These are phyloP conservation scores for Drosophila demipolita DNA, from an alignment of 2,888 invertebrate species.

Conservation along the genomic window DNA sequence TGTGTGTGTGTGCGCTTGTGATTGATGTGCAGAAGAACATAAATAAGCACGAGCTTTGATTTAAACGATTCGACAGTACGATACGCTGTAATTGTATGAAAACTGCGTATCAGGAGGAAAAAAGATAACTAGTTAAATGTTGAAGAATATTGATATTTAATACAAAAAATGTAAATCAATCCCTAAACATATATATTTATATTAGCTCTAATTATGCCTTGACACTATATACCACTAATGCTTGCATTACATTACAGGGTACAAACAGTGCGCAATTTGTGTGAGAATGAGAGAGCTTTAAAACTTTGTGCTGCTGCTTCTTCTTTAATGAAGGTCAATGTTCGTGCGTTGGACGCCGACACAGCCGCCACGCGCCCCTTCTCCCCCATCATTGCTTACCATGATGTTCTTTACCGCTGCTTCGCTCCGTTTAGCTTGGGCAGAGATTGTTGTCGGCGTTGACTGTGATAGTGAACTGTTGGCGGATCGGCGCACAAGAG, in stretches of 20 bases:
- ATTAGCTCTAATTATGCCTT: neutral
- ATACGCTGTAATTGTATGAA: conserved; percentile 12
- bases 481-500: conserved; percentile 35
- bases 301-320: conserved; percentile 43
- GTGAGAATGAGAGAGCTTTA: conserved; percentile 47
- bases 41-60: neutral
- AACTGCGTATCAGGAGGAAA: neutral
- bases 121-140: neutral
- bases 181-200: neutral
- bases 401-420: conserved; percentile 47
- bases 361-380: conserved; percentile 27
- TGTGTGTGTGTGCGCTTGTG: conserved; percentile 14
- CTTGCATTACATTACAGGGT: conserved; percentile 1
- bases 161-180: neutral
- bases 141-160: neutral
- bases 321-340: conserved; percentile 82
- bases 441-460: conserved; percentile 18
- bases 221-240: neutral
- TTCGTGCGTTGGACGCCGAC: conserved; percentile 68
- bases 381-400: neutral
- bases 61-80: neutral
- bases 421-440: conserved; percentile 51
- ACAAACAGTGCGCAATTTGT: conserved; percentile 46
- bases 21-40: conserved; percentile 35
- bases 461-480: conserved; percentile 52